Percentiles rank a stretch among this genome's conserved stretches.
phyloP scores from a whole-genome alignment of 2,888 invertebrate species.

The Hedychridium roseum region DNA sequence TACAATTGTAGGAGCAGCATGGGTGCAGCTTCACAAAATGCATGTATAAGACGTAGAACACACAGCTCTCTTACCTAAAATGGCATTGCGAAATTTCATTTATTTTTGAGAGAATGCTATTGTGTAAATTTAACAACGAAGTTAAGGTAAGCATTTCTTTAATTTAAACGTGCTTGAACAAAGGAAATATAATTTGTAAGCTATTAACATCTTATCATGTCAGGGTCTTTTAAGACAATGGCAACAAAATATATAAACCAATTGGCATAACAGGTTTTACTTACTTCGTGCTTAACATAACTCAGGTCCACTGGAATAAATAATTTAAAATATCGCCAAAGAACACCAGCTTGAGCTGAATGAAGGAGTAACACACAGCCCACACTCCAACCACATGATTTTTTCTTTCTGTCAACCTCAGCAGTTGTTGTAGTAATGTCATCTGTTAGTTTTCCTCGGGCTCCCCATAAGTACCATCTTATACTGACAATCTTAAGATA shows the following conservation, averaged over 20 bases:
- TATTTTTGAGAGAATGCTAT: too few species aligned
- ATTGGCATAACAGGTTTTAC: too few species aligned
- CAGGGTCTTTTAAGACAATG: too few species aligned
- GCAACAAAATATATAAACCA: too few species aligned
- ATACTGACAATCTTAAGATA: constrained; percentile 71
- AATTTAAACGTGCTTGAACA: too few species aligned
- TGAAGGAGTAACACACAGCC: constrained; percentile 70
- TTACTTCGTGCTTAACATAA: constrained; percentile 83
- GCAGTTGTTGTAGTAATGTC: constrained; percentile 31
- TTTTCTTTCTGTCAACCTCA: constrained; percentile 44
- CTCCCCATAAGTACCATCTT: constrained; percentile 74
- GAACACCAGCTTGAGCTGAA: constrained; percentile 74
- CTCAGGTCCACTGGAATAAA: constrained; percentile 84
- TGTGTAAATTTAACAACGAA: too few species aligned
- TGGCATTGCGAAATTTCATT: too few species aligned
- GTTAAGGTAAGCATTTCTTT: too few species aligned
- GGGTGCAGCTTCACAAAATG: constrained; percentile 88
- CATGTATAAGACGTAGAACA: constrained; percentile 84
- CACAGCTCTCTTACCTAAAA: constrained; percentile 70
- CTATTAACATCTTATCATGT: too few species aligned
- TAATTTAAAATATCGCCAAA: constrained; percentile 85
- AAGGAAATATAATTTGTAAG: background rate
- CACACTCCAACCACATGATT: constrained; percentile 51
- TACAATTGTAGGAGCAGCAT: constrained; percentile 85
- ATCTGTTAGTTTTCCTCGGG: constrained; percentile 52